phyloP scores from a whole-genome alignment of 2,888 invertebrate genomes.

The Nemurella pictetii region DNA sequence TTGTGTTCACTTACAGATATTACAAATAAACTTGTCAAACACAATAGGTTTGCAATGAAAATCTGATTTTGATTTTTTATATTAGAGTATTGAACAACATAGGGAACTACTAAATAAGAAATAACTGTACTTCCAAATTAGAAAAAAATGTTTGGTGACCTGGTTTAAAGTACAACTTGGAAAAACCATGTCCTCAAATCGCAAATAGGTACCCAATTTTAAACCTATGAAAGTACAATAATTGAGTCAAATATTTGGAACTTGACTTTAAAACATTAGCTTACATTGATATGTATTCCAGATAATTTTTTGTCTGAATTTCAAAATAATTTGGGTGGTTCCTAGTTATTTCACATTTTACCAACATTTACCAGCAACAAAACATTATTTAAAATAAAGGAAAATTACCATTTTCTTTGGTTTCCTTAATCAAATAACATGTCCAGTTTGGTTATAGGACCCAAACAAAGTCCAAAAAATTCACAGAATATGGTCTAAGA shows the following conservation, averaged over 20 bases:
- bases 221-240: too few species aligned
- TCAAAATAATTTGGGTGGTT: neutral
- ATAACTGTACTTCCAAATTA: neutral
- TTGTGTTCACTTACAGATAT: neutral
- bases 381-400: neutral
- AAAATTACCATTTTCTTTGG: neutral
- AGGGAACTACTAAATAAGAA: neutral
- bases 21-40: neutral
- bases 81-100: neutral
- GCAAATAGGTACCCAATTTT: too few species aligned
- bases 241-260: too few species aligned
- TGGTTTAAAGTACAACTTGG: neutral
- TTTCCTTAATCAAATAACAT: neutral
- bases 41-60: neutral
- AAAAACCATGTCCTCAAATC: too few species aligned
- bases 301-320: conserved; percentile 22
- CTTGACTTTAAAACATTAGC: neutral
- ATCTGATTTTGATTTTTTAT: neutral
- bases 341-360: neutral
- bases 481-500: neutral
- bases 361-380: neutral
- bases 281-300: conserved; percentile 23
- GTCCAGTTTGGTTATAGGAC: neutral
- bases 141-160: neutral
- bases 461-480: neutral